Percentiles rank a stretch among this genome's conserved stretches.
phyloP scores from a whole-genome alignment of 2,113 vertebrate species.

The Crotophaga sulcirostris region DNA sequence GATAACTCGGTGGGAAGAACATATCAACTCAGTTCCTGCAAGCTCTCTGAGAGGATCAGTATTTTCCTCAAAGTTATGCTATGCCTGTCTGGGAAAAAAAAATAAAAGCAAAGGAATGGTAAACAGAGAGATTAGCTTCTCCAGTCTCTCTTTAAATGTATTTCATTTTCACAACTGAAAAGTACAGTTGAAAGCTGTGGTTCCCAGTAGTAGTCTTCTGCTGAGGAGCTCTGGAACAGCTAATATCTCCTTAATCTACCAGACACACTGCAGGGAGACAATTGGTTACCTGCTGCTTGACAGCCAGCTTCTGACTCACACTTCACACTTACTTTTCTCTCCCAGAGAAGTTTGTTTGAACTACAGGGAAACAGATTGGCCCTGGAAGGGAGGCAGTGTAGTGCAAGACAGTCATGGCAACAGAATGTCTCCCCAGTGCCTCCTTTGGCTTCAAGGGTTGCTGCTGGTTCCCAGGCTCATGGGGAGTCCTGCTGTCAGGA shows the following conservation, averaged over 20 bases:
- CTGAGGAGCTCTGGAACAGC: neutral
- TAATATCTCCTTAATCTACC: neutral
- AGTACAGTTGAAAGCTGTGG: neutral
- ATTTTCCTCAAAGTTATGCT: neutral
- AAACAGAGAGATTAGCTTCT: neutral
- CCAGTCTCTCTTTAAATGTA: neutral
- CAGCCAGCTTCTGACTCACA: neutral
- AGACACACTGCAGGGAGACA: neutral
- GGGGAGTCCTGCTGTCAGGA: neutral
- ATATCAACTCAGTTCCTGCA: neutral
- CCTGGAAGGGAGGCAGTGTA: neutral
- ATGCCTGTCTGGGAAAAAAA: neutral
- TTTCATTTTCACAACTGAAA: constrained; percentile 21
- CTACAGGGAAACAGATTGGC: neutral
- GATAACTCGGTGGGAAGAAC: neutral
- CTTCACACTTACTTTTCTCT: neutral
- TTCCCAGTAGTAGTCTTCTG: neutral
- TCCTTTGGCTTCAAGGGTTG: neutral
- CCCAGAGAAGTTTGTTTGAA: neutral
- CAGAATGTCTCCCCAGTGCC: neutral
- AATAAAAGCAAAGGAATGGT: neutral
- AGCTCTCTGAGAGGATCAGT: neutral
- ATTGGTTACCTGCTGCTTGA: neutral
- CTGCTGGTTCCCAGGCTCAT: neutral
- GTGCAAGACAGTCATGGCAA: neutral